These are phyloP conservation scores for Mesitornis unicolor DNA, from an alignment of 2,113 vertebrate genomes.

Conservation along the genomic window DNA sequence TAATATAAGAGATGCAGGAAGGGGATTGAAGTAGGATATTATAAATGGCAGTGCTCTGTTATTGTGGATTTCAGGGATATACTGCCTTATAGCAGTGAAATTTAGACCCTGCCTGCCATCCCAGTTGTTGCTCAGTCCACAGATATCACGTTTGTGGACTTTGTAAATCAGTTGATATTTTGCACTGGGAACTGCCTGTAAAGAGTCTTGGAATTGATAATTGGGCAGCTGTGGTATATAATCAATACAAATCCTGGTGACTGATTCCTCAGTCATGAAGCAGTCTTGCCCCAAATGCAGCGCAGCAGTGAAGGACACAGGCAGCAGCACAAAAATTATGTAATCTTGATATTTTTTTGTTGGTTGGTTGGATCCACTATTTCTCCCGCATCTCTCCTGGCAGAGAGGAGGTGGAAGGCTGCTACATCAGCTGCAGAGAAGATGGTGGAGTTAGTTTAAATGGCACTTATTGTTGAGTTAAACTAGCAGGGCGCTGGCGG, in stretches of 20 bases:
- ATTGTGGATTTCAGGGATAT: neutral
- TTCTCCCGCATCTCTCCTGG: neutral
- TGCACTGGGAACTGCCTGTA: neutral
- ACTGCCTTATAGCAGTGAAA: neutral
- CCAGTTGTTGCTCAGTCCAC: neutral
- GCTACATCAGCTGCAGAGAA: fast-evolving
- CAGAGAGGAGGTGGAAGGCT: neutral
- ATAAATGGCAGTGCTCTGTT: neutral
- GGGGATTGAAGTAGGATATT: neutral
- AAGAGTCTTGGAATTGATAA: neutral
- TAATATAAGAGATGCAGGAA: neutral
- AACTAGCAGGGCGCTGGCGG: neutral
- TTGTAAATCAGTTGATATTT: neutral
- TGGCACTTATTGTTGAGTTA: neutral
- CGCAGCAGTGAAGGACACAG: too few species aligned
- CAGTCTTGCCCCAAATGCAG: too few species aligned
- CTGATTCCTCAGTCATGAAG: neutral
- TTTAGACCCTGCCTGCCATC: neutral
- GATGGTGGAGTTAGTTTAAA: neutral
- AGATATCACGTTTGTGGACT: neutral
- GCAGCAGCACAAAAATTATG: too few species aligned
- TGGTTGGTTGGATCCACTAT: neutral
- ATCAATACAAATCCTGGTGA: neutral
- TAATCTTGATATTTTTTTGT: too few species aligned
- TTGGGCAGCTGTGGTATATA: neutral